These are phyloP conservation scores for Chirona hameri DNA, from an alignment of 2,888 invertebrate species.

Conservation along the genomic window DNA sequence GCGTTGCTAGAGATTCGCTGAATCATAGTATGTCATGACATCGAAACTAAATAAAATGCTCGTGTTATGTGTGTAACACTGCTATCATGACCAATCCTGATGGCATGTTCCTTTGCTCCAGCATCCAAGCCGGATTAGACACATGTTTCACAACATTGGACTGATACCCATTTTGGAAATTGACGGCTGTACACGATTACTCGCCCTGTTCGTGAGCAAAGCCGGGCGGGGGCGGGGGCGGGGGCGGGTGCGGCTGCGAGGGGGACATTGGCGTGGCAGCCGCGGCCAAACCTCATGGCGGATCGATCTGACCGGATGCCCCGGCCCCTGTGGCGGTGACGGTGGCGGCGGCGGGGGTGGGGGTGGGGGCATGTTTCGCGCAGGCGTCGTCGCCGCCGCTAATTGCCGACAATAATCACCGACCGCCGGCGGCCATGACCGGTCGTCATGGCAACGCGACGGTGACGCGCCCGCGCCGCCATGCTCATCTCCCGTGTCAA, in stretches of 20 bases:
- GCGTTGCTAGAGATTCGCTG: too few species aligned
- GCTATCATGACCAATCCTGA: too few species aligned
- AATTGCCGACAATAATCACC: constrained; percentile 22
- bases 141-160: too few species aligned
- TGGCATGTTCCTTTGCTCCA: too few species aligned
- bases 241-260: not conserved
- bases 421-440: constrained; percentile 12
- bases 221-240: not conserved
- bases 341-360: not conserved
- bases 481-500: constrained; percentile 13
- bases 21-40: too few species aligned
- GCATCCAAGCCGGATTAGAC: too few species aligned
- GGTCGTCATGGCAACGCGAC: constrained; percentile 9
- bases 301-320: not conserved
- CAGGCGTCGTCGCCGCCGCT: not conserved
- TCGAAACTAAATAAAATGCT: too few species aligned
- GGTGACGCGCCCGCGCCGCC: not conserved
- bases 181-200: too few species aligned
- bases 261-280: not conserved
- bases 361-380: not conserved
- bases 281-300: not conserved
- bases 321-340: not conserved
- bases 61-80: too few species aligned
- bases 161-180: too few species aligned
- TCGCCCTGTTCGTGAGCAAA: too few species aligned